Evolutionary conservation across 64 coral and sea anemone species (phyloP).

Genomic region (Montipora cactus): DNA sequence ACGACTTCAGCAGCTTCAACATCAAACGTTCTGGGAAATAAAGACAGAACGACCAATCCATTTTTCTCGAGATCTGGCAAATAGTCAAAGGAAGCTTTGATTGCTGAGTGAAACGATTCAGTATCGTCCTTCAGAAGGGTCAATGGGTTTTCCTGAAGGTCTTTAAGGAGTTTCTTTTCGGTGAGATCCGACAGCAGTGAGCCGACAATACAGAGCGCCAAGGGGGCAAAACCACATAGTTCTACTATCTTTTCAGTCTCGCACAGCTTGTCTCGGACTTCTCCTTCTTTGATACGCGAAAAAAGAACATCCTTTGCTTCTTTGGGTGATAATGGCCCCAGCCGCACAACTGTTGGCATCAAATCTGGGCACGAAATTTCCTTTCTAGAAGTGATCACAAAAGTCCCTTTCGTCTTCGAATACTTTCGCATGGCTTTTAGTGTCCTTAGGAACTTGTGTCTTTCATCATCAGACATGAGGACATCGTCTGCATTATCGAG

Average conservation of each 20-base stretch:
- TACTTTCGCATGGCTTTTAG: slow-evolving; percentile 4
- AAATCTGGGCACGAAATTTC: not conserved
- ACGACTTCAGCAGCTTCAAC: slow-evolving; percentile 29
- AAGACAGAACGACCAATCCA: slow-evolving; percentile 10
- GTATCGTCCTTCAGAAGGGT: not conserved
- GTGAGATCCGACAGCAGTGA: not conserved
- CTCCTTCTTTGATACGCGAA: not conserved
- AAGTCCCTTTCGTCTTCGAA: not conserved
- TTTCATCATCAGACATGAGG: not conserved
- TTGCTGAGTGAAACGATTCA: not conserved
- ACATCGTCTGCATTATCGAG: slow-evolving; percentile 41
- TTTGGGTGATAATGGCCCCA: not conserved
- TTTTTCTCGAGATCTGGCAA: not conserved
- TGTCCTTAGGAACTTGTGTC: not conserved
- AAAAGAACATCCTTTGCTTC: not conserved
- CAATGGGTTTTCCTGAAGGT: slow-evolving; percentile 18
- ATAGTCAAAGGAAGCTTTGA: slow-evolving; percentile 22
- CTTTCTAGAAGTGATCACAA: not conserved
- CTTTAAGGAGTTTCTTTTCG: not conserved
- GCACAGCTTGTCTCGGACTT: not conserved
- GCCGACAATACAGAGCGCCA: slow-evolving; percentile 40
- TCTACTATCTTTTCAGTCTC: slow-evolving; percentile 17
- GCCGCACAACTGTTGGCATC: not conserved
- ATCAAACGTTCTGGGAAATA: slow-evolving; percentile 43
- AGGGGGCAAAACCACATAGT: slow-evolving; percentile 52